Conservation (phyloP, 2,888 invertebrate species). For the Hymenopus coronatus region DNA sequence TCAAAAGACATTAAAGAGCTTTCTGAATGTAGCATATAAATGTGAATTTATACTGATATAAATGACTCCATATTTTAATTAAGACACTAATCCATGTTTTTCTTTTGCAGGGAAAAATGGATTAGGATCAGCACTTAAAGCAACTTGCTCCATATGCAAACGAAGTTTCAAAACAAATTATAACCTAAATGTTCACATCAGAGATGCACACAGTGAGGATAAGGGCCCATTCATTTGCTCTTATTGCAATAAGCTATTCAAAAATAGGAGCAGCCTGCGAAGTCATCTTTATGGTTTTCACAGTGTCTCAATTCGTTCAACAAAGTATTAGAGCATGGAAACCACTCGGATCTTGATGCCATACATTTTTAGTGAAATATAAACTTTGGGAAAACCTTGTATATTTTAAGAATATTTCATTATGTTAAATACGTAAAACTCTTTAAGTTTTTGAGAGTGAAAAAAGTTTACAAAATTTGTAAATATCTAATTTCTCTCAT, state of each 20-base stretch:
- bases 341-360: neutral
- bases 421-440: too few species aligned
- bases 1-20: too few species aligned
- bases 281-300: conserved; percentile 13
- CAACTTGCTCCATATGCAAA: too few species aligned
- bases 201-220: conserved; percentile 19
- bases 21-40: too few species aligned
- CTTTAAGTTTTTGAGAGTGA: too few species aligned
- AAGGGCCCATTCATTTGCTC: neutral
- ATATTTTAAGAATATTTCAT: too few species aligned
- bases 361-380: too few species aligned
- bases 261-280: conserved; percentile 11
- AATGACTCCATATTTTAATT: too few species aligned
- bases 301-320: neutral
- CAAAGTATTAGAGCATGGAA: neutral
- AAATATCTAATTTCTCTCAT: too few species aligned
- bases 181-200: conserved; percentile 22
- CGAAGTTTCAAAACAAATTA: conserved; percentile 15
- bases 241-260: conserved; percentile 1
- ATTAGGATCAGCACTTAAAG: neutral
- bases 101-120: neutral
- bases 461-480: too few species aligned
- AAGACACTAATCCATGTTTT: neutral
- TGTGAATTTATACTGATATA: too few species aligned
- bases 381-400: too few species aligned